phyloP scores from a whole-genome alignment of 2,113 vertebrate genomes.

The Tachuris rubrigastra region DNA sequence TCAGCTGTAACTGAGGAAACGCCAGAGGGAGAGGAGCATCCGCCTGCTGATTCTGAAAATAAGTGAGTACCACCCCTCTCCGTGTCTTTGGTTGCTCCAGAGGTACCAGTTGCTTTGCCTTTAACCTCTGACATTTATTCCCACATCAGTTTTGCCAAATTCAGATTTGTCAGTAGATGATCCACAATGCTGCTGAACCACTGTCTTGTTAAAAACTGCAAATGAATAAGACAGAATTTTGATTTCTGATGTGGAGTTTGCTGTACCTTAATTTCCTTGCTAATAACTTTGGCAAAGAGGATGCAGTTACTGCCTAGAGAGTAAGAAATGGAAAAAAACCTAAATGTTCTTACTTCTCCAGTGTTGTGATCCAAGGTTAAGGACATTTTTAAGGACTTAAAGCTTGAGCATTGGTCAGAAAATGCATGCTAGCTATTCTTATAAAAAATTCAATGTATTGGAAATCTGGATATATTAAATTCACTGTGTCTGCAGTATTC shows the following conservation, averaged over 20 bases:
- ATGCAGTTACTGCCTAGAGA: not conserved
- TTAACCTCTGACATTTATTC: not conserved
- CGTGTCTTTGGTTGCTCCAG: rapidly evolving
- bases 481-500: not conserved
- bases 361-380: not conserved
- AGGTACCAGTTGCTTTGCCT: not conserved
- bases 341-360: not conserved
- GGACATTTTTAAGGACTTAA: not conserved
- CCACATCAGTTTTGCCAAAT: not conserved
- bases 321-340: not conserved
- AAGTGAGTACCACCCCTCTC: conserved; percentile 80
- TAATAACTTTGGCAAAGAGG: not conserved
- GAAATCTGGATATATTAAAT: not conserved
- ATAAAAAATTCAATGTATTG: not conserved
- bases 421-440: not conserved
- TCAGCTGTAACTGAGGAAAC: conserved; percentile 92
- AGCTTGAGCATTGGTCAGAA: not conserved
- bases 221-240: not conserved
- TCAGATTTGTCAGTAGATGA: not conserved
- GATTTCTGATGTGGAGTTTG: not conserved
- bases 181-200: not conserved
- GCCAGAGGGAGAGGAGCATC: conserved; percentile 95
- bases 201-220: not conserved
- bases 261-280: not conserved
- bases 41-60: conserved; percentile 94